These are phyloP conservation scores for Bursaphelenchus mucronatus DNA, from an alignment of 1,140 invertebrate species.

Conservation along the genomic window DNA sequence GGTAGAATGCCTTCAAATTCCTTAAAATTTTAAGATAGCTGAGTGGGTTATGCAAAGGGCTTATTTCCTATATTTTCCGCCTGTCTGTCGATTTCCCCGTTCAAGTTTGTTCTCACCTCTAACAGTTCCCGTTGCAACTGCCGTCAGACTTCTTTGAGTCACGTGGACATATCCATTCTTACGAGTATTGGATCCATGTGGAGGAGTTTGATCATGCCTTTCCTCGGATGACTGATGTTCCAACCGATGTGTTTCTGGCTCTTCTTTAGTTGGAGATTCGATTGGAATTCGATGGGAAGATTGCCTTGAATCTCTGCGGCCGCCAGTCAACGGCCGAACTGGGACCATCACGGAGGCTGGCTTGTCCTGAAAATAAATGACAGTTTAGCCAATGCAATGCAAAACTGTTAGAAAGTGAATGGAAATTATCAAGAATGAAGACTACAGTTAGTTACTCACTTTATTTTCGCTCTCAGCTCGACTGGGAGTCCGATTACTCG, in stretches of 20 bases:
- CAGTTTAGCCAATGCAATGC: too few species aligned
- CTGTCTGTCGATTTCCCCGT: too few species aligned
- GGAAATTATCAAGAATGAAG: not conserved
- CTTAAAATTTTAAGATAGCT: too few species aligned
- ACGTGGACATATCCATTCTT: conserved; percentile 33
- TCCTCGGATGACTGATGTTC: conserved; percentile 19
- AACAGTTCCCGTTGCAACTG: conserved; percentile 28
- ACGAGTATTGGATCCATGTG: not conserved
- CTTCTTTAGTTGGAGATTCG: conserved; percentile 1
- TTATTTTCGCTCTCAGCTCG: conserved; percentile 5
- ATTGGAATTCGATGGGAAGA: conserved; percentile 5
- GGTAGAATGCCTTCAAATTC: too few species aligned
- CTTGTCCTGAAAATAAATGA: too few species aligned
- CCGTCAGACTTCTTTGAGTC: conserved; percentile 33
- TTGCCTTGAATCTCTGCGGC: too few species aligned
- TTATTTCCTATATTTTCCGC: too few species aligned
- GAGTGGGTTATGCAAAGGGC: too few species aligned
- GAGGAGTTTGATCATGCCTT: not conserved
- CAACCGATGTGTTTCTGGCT: not conserved
- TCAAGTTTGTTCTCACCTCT: conserved; percentile 3
- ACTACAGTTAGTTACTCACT: not conserved
- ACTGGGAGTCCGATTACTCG: conserved; percentile 21
- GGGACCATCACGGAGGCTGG: too few species aligned
- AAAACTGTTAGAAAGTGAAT: too few species aligned
- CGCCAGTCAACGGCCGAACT: too few species aligned